Conservation (phyloP, 2,113 vertebrate species). For the Gopherus evgoodei region DNA sequence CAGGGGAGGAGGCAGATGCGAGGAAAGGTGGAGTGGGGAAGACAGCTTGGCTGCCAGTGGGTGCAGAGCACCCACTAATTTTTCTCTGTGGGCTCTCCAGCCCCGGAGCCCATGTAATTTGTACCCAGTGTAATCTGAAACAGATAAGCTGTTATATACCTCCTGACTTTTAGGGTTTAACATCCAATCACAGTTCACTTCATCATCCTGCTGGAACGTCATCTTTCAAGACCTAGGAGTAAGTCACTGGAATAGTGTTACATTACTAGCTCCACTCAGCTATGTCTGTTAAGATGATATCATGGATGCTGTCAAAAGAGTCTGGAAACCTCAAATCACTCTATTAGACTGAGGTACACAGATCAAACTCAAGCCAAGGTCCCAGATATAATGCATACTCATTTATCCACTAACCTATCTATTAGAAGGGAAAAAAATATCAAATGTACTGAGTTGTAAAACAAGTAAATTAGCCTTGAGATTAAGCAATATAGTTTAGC, state of each 20-base stretch:
- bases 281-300: constrained; percentile 55
- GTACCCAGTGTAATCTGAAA: constrained; percentile 31
- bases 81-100: too few relatives aligned
- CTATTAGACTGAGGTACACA: not conserved
- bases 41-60: too few relatives aligned
- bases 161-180: constrained; percentile 19
- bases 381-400: constrained; percentile 63
- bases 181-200: constrained; percentile 31
- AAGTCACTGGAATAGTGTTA: not conserved
- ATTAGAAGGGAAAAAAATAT: constrained; percentile 65
- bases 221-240: constrained; percentile 1
- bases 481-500: constrained; percentile 70
- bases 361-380: constrained; percentile 68
- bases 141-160: constrained; percentile 18
- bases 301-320: not conserved
- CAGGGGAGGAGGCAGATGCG: too few relatives aligned
- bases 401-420: constrained; percentile 73
- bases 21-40: too few relatives aligned
- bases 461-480: constrained; percentile 82
- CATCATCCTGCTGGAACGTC: not conserved
- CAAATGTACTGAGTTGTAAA: constrained; percentile 80
- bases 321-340: too few relatives aligned
- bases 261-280: not conserved
- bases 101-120: too few relatives aligned
- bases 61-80: too few relatives aligned